Base-by-base conservation (phyloP, 53 echinoderm and acorn worm species). In the Stichopus horrens region DNA sequence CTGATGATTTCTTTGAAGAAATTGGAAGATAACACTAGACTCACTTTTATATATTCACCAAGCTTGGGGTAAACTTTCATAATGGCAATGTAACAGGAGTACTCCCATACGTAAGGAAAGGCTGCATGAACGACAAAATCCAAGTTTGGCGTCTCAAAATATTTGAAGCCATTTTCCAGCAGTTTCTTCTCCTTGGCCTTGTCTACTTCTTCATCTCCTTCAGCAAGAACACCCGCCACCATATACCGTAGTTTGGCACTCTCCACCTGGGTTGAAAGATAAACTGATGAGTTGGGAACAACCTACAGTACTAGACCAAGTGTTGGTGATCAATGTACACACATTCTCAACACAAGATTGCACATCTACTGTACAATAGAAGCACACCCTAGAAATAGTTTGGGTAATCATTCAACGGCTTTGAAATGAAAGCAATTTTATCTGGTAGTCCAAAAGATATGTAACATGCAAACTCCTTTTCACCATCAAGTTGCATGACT, bases 41-140 rank as follows among this genome's bases (percentile, higher is more conserved):
- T 93, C 71, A 96, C 96, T 89, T 74, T 89, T 21, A 93, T 77
- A 86, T 91, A 92, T 9, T 90, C 58, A 16, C 74, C 79, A 8
- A 96, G 91, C 23, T 83, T 91, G 63, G 96, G 90, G 87, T 96
- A 96, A 16, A 96, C 96, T 21, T 88, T 89, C 86, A 74, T 83
- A 37, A 92, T 57, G 54, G 92, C 95, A 11, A 97, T 87, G 66
- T 90, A 90, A 21, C 93, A 86, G 23, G 98, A 97, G 54, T 94
- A 57, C 76, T 89, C 81, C 83, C 93, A 91, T 6, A 68, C 74
- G 52, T 88, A 91, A 9, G 98, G 98, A 87, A 97, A 97, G 10
- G 90, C 81, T 10, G 95, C 90, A 55, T 93, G 67, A 13, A 95
- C 94, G 75, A 90, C 92, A 75, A 89, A 86, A 53, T 79, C 88